Base-by-base conservation (phyloP, 2,113 vertebrate genomes). In the Stercorarius parasiticus region DNA sequence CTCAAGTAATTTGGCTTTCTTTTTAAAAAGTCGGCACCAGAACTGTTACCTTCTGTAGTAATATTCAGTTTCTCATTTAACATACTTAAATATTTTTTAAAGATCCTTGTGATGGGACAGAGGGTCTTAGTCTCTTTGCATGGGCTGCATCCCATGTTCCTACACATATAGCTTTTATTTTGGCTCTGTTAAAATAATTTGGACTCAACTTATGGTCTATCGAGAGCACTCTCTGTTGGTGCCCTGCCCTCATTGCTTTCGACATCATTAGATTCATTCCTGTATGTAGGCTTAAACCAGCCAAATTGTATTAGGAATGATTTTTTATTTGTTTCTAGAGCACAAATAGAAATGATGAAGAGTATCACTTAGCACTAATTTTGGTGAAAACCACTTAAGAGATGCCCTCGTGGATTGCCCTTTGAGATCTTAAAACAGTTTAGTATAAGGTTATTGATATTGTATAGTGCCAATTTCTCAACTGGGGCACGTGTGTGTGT, bases 291-390 rank as follows among this genome's bases (percentile, higher is more conserved):
- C 38, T 93, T 82, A 92, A 88, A 86, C 8, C 8, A 58, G 25
- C 11, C 55, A 95, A 90, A 94, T 84, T 90, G 13, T 74, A 65
- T 95, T 94, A 95, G 65, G 55, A 88, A 74, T 78, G 47, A 93
- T 86, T 95, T 86, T 74, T 4, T 84, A 69, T 91, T 94, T 92
- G 36, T 77, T 82, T 72, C 77, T 86, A 72, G 65, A 74, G 67
- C 42, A 91, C 36, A 82, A 80, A 40, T 74, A 77, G 66, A 90
- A 92, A 66, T 47, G 1, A 80, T 66, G 34, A 86, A 67, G 71
- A 61, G 59, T 56, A 81, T 79, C 52, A 49, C 40, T 80, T 92
- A 32, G 22, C 62, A 64, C 40, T 77, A 72, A 73, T 81, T 89
- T 90, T 88, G 18, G 22, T 90, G 42, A 59, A 80, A 82, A 86